These are phyloP conservation scores for Channa striata DNA, from an alignment of 2,797 vertebrate genomes.

Conservation along the genomic window DNA sequence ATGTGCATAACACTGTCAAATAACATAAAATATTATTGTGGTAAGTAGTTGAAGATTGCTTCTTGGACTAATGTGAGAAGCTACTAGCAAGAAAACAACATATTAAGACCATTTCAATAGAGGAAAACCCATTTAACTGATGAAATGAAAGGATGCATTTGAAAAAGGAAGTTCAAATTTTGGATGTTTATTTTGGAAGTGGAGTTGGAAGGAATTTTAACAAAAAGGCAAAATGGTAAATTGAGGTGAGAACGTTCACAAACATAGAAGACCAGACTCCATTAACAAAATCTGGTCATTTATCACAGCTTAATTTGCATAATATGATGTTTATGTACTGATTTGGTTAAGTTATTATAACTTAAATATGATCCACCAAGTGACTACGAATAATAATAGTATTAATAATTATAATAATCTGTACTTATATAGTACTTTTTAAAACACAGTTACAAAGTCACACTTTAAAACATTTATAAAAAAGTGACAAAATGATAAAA, in stretches of 20 bases:
- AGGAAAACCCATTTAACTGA: neutral
- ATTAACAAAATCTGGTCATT: neutral
- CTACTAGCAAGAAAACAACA: neutral
- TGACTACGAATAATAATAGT: too few relatives aligned
- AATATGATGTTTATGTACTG: too few relatives aligned
- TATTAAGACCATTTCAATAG: conserved; percentile 3
- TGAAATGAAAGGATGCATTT: neutral
- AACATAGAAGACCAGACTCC: neutral
- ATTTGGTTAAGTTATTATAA: too few relatives aligned
- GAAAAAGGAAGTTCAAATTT: too few relatives aligned
- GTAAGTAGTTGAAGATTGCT: neutral
- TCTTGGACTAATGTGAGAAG: neutral
- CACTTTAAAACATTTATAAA: too few relatives aligned
- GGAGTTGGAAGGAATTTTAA: neutral
- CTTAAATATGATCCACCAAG: too few relatives aligned
- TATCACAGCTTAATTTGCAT: neutral
- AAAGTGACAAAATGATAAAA: too few relatives aligned
- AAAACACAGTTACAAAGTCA: too few relatives aligned
- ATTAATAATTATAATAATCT: too few relatives aligned
- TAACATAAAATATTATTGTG: too few relatives aligned
- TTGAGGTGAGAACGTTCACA: conserved; percentile 1
- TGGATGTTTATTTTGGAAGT: too few relatives aligned
- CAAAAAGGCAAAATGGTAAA: conserved; percentile 3
- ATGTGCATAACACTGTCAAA: neutral
- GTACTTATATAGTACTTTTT: too few relatives aligned